Evolutionary conservation across 2,113 vertebrate species (phyloP).

Genomic region (Nerophis lumbriciformis): DNA sequence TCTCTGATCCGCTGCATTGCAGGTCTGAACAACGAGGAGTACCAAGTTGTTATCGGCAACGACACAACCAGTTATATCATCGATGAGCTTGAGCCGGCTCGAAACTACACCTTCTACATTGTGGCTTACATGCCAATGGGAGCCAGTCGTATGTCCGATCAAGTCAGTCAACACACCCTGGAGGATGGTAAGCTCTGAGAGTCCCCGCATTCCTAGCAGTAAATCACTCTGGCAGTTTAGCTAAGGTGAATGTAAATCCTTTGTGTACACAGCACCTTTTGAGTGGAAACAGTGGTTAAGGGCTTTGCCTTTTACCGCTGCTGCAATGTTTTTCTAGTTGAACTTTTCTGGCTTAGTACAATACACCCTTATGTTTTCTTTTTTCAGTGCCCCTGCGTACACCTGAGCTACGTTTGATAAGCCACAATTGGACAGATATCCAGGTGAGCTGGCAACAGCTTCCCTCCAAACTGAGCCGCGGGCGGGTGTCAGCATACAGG

Average conservation of each 20-base stretch:
- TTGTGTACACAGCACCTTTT: conserved; percentile 30
- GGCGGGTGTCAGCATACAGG: conserved; percentile 81
- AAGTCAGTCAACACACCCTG: conserved; percentile 87
- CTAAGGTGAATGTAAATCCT: conserved; percentile 30
- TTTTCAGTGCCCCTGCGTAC: conserved; percentile 87
- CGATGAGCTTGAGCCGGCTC: conserved; percentile 90
- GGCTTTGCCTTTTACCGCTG: not conserved
- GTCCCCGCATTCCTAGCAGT: conserved; percentile 45
- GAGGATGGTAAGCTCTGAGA: conserved; percentile 84
- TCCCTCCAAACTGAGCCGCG: conserved; percentile 80
- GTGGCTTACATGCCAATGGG: conserved; percentile 99
- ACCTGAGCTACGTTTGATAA: conserved; percentile 89
- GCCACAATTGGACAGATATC: conserved; percentile 86
- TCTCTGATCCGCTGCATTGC: conserved; percentile 21
- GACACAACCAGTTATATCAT: conserved; percentile 95
- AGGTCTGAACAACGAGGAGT: conserved; percentile 98
- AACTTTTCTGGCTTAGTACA: not conserved
- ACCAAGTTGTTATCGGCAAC: conserved; percentile 95
- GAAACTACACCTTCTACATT: conserved; percentile 96
- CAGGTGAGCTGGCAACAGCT: conserved; percentile 89
- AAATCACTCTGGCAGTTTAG: conserved; percentile 50
- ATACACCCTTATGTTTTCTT: conserved; percentile 1
- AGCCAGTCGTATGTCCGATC: conserved; percentile 97
- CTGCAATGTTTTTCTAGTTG: not conserved
- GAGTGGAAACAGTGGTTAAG: conserved; percentile 14